Percentiles rank a stretch among this genome's conserved stretches.
These are phyloP conservation scores for Spodoptera exigua DNA, from an alignment of 2,888 invertebrate species.

Conservation along the genomic window DNA sequence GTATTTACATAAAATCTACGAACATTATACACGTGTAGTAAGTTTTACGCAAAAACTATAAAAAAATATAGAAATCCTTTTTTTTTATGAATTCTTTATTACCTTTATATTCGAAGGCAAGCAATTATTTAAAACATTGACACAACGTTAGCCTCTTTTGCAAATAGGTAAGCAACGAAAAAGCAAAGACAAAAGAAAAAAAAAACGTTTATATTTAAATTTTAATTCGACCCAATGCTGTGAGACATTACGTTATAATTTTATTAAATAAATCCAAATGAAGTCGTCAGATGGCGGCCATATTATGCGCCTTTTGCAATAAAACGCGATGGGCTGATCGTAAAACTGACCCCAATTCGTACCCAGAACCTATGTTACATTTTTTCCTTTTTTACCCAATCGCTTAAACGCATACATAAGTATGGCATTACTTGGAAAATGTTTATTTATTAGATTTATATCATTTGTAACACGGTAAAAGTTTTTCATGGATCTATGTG, in stretches of 20 bases:
- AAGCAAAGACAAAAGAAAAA: slow-evolving; percentile 18
- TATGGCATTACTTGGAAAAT: slow-evolving; percentile 15
- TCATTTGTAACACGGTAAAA: too few species aligned
- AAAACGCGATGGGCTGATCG: slow-evolving; percentile 73
- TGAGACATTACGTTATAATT: slow-evolving; percentile 66
- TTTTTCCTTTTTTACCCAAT: slow-evolving; percentile 53
- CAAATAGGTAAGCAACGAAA: too few species aligned
- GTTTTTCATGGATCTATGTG: too few species aligned
- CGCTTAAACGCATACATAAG: slow-evolving; percentile 20
- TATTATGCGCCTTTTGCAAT: slow-evolving; percentile 74
- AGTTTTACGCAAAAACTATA: background rate
- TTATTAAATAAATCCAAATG: slow-evolving; percentile 83
- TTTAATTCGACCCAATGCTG: slow-evolving; percentile 47
- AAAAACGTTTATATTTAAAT: slow-evolving; percentile 49
- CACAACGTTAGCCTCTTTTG: too few species aligned
- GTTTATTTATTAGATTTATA: too few species aligned
- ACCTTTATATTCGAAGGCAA: too few species aligned
- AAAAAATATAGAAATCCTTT: too few species aligned
- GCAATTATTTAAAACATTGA: too few species aligned
- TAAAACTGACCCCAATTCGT: slow-evolving; percentile 64
- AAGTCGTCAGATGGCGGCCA: slow-evolving; percentile 65
- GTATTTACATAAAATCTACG: slow-evolving; percentile 3
- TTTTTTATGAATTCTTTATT: too few species aligned
- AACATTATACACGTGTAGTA: slow-evolving; percentile 25
- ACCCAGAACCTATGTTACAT: slow-evolving; percentile 24